phyloP scores from a whole-genome alignment of 1,140 invertebrate genomes.

The Hydropsyche tenuis region DNA sequence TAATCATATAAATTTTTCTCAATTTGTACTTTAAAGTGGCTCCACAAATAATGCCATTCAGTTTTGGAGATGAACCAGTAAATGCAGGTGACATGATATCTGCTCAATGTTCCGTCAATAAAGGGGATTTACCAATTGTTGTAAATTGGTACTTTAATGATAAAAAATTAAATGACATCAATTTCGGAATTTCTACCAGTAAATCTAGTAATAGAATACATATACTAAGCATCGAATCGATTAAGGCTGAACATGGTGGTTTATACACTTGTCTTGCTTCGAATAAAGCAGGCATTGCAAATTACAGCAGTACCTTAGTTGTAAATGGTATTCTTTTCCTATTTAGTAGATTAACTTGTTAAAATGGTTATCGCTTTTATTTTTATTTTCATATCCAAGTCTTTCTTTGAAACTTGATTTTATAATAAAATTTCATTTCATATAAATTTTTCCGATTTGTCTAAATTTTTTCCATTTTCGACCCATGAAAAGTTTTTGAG shows the following conservation, averaged over 20 bases:
- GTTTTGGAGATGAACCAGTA: conserved; percentile 67
- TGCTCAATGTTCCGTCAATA: conserved; percentile 70
- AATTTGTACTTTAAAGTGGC: conserved; percentile 32
- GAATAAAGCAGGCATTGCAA: conserved; percentile 75
- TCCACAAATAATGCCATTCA: conserved; percentile 69
- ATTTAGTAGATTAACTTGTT: not conserved
- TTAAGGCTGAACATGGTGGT: conserved; percentile 70
- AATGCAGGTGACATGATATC: conserved; percentile 66
- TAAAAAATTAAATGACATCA: conserved; percentile 54
- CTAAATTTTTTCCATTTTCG: too few species aligned
- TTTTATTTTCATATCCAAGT: too few species aligned
- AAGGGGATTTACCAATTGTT: conserved; percentile 76
- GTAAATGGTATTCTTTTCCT: conserved; percentile 65
- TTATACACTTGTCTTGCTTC: conserved; percentile 76
- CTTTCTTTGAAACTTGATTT: too few species aligned
- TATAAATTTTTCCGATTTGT: too few species aligned
- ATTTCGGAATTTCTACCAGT: conserved; percentile 61
- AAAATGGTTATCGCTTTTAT: too few species aligned
- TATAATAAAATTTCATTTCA: too few species aligned
- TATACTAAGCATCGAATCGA: conserved; percentile 70
- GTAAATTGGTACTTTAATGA: conserved; percentile 77
- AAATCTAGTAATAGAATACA: conserved; percentile 70
- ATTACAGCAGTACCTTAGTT: conserved; percentile 70
- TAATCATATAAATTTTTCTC: too few species aligned
- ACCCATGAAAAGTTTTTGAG: too few species aligned